Base-by-base conservation (phyloP, 2,888 invertebrate genomes). In the Thecocarcelia acutangulata region DNA sequence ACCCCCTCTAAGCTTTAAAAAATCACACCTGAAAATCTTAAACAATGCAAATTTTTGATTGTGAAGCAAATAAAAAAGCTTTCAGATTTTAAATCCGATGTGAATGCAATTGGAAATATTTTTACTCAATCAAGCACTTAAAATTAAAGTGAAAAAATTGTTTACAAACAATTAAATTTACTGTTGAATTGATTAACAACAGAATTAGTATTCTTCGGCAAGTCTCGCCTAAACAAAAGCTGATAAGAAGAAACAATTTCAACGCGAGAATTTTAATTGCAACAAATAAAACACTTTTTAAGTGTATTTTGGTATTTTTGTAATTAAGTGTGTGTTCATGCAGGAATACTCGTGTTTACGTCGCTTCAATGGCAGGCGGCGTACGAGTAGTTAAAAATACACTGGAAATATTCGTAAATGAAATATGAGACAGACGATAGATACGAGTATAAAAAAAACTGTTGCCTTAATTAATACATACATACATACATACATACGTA, bases 41-140 rank as follows among this genome's bases (percentile, higher is more conserved):
- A 19, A 54, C 19, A 42, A 66, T 40, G 21, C 24, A 17, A 68
- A 44, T 28, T 54, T n/a, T 28, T 9, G 21, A 50, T 33, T 37
- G 15, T 37, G 17, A 42, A 44, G n/a, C n/a, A n/a, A n/a, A n/a
- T n/a, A n/a, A 2, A 44, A 24, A 56, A 58, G n/a, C 19, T 37
- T 19, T 46, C 46, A 19, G 21, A 69, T 56, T 58, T 28, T 37
- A 61, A 33, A 46, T 61, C 44, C 19, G 28, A 69, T 58, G 33
- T 21, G 56, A 69, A 56, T 69, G 33, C 33, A 68, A 54, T 68
- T 66, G 40, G 63, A 66, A 66, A 42, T 44, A 46, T 40, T 59
- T 59, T 24, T 42, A 44, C 4, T 68, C 54, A 68, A 68, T 61
- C n/a, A n/a, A n/a, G n/a, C n/a, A n/a, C n/a, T n/a, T n/a, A n/a